These are phyloP conservation scores for Datnioides undecimradiatus DNA, from an alignment of 2,113 vertebrate genomes.

Conservation along the genomic window DNA sequence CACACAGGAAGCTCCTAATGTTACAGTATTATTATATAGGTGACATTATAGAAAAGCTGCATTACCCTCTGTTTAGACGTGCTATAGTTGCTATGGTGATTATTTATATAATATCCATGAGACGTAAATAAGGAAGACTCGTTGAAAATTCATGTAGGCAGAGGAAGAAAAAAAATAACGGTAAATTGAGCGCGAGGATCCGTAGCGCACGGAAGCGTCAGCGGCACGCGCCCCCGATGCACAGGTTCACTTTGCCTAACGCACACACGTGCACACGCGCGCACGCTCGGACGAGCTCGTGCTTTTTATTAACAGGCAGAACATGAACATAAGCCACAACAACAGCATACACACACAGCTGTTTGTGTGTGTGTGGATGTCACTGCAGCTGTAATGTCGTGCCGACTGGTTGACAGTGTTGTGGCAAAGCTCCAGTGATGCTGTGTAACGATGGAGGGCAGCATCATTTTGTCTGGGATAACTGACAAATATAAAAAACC, in stretches of 20 bases:
- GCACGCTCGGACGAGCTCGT: background rate
- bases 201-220: background rate
- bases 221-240: slow-evolving; percentile 9
- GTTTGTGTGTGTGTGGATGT: too few relatives aligned
- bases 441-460: too few relatives aligned
- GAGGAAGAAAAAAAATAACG: background rate
- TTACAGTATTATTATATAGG: rapidly evolving
- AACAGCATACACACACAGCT: background rate
- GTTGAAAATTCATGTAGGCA: background rate
- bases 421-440: background rate
- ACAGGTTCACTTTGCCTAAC: background rate
- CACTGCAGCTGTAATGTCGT: too few relatives aligned
- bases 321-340: background rate
- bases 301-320: background rate
- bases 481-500: background rate
- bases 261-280: slow-evolving; percentile 23
- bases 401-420: background rate
- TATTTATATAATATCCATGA: too few relatives aligned
- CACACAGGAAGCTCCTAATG: background rate
- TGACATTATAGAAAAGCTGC: too few relatives aligned
- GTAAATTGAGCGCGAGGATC: slow-evolving; percentile 12
- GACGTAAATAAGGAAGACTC: too few relatives aligned
- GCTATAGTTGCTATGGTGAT: too few relatives aligned
- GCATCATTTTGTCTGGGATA: background rate
- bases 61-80: too few relatives aligned